Percentiles rank a stretch among this genome's conserved stretches.
These are phyloP conservation scores for Lasioglossum villosulum DNA, from an alignment of 2,888 invertebrate genomes.

Conservation along the genomic window DNA sequence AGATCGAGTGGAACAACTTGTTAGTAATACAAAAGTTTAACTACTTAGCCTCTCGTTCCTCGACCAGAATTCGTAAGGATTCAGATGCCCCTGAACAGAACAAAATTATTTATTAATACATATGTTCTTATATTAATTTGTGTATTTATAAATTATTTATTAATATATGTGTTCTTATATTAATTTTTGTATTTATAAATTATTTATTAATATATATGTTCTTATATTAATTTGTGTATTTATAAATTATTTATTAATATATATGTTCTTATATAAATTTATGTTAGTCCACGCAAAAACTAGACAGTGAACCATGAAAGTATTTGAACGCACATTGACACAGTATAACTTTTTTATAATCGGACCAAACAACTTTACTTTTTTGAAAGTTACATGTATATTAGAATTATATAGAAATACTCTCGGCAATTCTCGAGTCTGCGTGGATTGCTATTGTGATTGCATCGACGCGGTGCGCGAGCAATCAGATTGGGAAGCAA, in stretches of 20 bases:
- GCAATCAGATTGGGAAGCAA: slow-evolving; percentile 54
- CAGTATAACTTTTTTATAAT: too few species aligned
- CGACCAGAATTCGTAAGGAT: neutral
- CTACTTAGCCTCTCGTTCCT: neutral
- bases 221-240: neutral
- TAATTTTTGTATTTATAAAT: neutral
- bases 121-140: too few species aligned
- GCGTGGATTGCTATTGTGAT: slow-evolving; percentile 9
- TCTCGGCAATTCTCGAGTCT: slow-evolving; percentile 8
- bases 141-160: neutral
- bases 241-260: neutral
- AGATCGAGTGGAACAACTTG: too few species aligned
- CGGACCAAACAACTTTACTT: too few species aligned
- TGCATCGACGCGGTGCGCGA: slow-evolving; percentile 1
- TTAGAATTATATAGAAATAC: neutral
- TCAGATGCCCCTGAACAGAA: neutral
- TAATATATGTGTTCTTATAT: neutral
- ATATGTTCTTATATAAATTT: neutral
- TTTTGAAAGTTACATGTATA: neutral
- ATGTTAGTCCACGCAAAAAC: too few species aligned
- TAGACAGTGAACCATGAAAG: too few species aligned
- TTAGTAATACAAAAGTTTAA: neutral
- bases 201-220: neutral
- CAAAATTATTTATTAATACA: too few species aligned
- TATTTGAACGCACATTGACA: too few species aligned